Evolutionary conservation across 1,140 invertebrate genomes (phyloP).

Genomic region (Drosophila kepulauana): DNA sequence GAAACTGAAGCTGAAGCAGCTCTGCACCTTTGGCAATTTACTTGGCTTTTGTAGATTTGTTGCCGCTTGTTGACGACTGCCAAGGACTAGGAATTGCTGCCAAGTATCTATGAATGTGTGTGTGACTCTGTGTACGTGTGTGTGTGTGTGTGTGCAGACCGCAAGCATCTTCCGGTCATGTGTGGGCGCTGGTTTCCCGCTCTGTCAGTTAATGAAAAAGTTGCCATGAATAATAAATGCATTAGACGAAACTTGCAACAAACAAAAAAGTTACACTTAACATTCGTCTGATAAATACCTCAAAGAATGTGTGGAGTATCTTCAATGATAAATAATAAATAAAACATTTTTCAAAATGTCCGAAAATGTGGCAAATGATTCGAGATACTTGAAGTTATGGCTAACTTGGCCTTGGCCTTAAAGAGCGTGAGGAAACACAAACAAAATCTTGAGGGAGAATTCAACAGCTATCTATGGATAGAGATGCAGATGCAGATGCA

Average conservation of each 20-base stretch:
- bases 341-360: conserved; percentile 29
- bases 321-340: conserved; percentile 40
- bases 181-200: conserved; percentile 39
- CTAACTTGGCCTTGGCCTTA: conserved; percentile 43
- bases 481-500: conserved; percentile 1
- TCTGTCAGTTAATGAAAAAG: conserved; percentile 74
- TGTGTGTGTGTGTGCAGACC: conserved; percentile 34
- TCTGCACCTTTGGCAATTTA: conserved; percentile 49
- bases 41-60: conserved; percentile 62
- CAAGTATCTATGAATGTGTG: too few relatives aligned
- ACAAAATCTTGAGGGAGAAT: background rate
- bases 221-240: conserved; percentile 83
- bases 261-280: conserved; percentile 51
- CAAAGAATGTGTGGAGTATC: background rate
- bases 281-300: background rate
- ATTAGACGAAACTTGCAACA: conserved; percentile 69
- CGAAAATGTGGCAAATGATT: background rate
- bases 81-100: conserved; percentile 39
- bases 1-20: background rate
- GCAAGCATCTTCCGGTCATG: conserved; percentile 52
- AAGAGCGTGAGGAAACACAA: conserved; percentile 12
- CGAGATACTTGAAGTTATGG: background rate
- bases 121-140: conserved; percentile 8
- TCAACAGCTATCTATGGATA: conserved; percentile 11
- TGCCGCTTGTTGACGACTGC: conserved; percentile 46